These are phyloP conservation scores for Acheta domesticus DNA, from an alignment of 2,888 invertebrate species.

Conservation along the genomic window DNA sequence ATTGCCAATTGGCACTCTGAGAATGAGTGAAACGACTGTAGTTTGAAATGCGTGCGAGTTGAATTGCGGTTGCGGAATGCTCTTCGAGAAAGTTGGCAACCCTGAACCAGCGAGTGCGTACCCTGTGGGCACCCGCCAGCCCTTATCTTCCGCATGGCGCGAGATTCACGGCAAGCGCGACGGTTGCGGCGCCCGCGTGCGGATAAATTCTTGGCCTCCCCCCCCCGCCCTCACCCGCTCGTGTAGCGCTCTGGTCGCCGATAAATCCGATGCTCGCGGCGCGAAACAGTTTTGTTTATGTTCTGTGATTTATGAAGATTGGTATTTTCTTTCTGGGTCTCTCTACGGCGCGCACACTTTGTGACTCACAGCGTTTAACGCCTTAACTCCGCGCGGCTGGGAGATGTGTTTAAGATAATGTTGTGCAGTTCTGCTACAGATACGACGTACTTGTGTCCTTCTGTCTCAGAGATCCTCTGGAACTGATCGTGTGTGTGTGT, in stretches of 20 bases:
- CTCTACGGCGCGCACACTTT: background rate
- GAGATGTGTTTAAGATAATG: too few species aligned
- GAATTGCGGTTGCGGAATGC: too few species aligned
- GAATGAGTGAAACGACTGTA: too few species aligned
- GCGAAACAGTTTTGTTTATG: background rate
- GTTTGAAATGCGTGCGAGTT: too few species aligned
- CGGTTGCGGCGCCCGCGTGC: background rate
- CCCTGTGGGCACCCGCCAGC: background rate
- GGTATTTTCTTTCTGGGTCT: conserved; percentile 6
- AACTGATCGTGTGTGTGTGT: too few species aligned
- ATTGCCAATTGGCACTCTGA: too few species aligned
- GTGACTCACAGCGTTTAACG: too few species aligned
- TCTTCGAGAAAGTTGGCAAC: background rate
- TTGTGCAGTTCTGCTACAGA: too few species aligned
- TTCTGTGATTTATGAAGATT: conserved; percentile 3
- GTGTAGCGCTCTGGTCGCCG: background rate
- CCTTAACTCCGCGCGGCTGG: too few species aligned
- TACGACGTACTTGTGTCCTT: too few species aligned
- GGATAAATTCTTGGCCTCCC: background rate
- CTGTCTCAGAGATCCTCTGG: too few species aligned
- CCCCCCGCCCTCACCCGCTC: background rate
- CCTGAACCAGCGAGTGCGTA: background rate
- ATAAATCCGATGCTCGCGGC: conserved; percentile 2
- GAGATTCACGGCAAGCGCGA: background rate
- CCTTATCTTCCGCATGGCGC: background rate